Evolutionary conservation across 2,113 vertebrate genomes (phyloP).

Genomic region (Crotalus horridus): DNA sequence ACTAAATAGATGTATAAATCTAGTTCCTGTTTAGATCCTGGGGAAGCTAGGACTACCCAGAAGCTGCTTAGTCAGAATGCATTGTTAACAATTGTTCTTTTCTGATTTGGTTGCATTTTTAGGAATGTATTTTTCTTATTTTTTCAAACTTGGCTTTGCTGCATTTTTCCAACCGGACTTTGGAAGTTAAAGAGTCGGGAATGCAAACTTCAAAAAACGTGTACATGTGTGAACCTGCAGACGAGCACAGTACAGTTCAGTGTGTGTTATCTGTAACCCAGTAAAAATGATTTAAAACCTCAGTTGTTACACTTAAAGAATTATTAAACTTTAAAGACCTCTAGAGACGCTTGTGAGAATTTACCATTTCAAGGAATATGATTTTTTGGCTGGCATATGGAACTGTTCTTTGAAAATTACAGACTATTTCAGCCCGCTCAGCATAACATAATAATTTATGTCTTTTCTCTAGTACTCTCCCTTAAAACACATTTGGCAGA

Average conservation of each 20-base stretch:
- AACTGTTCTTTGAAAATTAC: constrained; percentile 26
- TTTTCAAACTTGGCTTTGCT: constrained; percentile 3
- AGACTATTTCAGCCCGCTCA: constrained; percentile 23
- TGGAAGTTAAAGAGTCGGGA: constrained; percentile 6
- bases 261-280: constrained; percentile 22
- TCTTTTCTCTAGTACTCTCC: not conserved
- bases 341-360: not conserved
- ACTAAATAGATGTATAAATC: not conserved
- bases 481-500: constrained; percentile 21
- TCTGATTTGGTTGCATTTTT: not conserved
- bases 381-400: not conserved
- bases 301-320: not conserved
- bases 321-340: constrained; percentile 14
- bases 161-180: constrained; percentile 32
- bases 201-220: constrained; percentile 30
- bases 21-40: not conserved
- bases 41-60: not conserved
- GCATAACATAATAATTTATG: not conserved
- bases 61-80: constrained; percentile 3
- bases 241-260: not conserved
- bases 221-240: not conserved
- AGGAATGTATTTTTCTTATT: not conserved
- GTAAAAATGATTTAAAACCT: constrained; percentile 19
- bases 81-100: not conserved
- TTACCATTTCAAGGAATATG: not conserved